A percentile compares a stretch with the other conserved stretches of the same genome.
Conservation (phyloP, 2,113 vertebrate genomes). For the Osmerus eperlanus region DNA sequence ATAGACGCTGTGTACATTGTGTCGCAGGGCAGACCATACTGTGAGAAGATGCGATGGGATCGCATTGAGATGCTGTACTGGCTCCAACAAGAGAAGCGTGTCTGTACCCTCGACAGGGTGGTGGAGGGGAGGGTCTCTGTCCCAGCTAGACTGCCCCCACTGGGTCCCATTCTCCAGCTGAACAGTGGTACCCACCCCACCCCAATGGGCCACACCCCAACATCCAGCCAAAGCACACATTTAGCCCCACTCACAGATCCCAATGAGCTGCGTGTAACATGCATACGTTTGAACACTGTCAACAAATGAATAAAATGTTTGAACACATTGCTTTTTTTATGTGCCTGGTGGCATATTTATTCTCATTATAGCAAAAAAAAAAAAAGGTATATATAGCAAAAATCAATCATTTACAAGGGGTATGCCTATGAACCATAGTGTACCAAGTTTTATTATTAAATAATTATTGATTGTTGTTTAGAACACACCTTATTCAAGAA, state of each 20-base stretch:
- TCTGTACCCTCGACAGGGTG: conserved; percentile 27
- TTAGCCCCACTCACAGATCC: background rate
- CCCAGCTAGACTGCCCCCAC: conserved; percentile 31
- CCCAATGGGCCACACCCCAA: background rate
- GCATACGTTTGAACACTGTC: background rate
- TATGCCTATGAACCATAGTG: too few species aligned
- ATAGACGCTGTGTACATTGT: background rate
- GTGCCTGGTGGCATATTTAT: too few species aligned
- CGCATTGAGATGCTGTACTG: conserved; percentile 77
- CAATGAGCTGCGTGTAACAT: background rate
- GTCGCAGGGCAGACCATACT: conserved; percentile 66
- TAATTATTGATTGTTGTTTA: too few species aligned
- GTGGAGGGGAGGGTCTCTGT: background rate
- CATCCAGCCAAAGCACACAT: background rate
- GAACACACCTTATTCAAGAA: too few species aligned
- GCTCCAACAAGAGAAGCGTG: conserved; percentile 70
- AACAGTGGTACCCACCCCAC: conserved; percentile 1
- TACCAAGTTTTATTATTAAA: too few species aligned
- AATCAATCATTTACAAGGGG: too few species aligned
- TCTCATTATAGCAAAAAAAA: too few species aligned
- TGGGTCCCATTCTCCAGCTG: background rate
- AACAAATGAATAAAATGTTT: background rate
- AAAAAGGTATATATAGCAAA: too few species aligned
- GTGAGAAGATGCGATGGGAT: conserved; percentile 73
- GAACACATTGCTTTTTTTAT: too few species aligned